These are phyloP conservation scores for Thaumatotibia leucotreta DNA, from an alignment of 1,140 invertebrate genomes.

Conservation along the genomic window DNA sequence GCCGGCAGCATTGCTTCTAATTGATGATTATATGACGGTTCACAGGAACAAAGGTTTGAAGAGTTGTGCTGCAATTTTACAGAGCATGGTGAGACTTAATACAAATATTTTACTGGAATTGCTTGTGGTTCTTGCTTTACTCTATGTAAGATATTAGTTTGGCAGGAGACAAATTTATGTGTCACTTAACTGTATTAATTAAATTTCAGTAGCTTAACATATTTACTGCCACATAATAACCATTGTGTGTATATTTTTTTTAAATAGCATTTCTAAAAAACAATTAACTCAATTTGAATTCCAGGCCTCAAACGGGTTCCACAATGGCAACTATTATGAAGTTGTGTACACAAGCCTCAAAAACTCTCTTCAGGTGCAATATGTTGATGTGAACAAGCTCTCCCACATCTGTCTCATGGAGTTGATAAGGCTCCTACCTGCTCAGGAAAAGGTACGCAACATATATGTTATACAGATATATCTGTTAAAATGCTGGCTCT, in stretches of 20 bases:
- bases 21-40: slow-evolving; percentile 45
- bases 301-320: slow-evolving; percentile 41
- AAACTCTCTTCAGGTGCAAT: slow-evolving; percentile 39
- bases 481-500: no score
- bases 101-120: neutral
- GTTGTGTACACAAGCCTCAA: slow-evolving; percentile 48
- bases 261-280: no score
- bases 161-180: no score
- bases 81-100: slow-evolving; percentile 42
- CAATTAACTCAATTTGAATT: no score
- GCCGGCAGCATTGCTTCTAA: slow-evolving; percentile 42
- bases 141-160: no score
- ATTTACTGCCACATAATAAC: no score
- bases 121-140: no score
- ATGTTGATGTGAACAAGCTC: slow-evolving; percentile 44
- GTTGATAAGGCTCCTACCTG: slow-evolving; percentile 37
- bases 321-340: slow-evolving; percentile 61
- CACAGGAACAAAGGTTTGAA: slow-evolving; percentile 53
- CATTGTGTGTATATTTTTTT: no score
- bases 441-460: slow-evolving; percentile 37
- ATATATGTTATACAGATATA: slow-evolving; percentile 13
- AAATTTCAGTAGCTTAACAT: no score
- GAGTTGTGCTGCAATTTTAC: slow-evolving; percentile 38
- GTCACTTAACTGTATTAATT: no score
- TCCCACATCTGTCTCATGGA: slow-evolving; percentile 38